Evolutionary conservation across 2,797 vertebrate genomes (phyloP).

Genomic region (Oceanodroma leucorhoa): DNA sequence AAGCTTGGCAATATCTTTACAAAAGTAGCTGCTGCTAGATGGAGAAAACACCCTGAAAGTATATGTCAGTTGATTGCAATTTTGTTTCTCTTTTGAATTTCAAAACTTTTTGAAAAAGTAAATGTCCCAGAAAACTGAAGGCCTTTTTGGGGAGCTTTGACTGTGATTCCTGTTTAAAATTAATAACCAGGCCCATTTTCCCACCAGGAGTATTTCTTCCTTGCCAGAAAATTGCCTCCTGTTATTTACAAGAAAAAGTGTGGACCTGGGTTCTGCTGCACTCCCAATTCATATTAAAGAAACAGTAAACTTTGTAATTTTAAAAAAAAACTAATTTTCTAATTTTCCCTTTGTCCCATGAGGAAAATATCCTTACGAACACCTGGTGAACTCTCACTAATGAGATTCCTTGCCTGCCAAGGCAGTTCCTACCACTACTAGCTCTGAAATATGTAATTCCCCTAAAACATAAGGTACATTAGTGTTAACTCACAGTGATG

Average conservation of each 20-base stretch:
- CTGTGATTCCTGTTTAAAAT: background rate
- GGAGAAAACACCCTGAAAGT: background rate
- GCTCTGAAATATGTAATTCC: background rate
- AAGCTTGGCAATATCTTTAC: background rate
- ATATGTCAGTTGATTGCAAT: background rate
- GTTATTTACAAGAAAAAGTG: background rate
- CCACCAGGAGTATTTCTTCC: background rate
- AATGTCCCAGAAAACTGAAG: background rate
- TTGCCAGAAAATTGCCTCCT: background rate
- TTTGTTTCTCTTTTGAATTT: background rate
- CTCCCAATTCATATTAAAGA: background rate
- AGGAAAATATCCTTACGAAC: background rate
- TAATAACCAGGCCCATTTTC: background rate
- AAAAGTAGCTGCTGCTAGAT: background rate
- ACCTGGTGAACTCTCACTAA: background rate
- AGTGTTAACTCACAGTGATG: background rate
- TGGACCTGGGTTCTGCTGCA: background rate
- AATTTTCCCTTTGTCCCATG: background rate
- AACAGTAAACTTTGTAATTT: background rate
- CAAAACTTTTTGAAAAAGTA: background rate
- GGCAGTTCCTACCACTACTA: background rate
- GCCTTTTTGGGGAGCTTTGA: background rate
- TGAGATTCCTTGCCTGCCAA: background rate
- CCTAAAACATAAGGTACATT: background rate
- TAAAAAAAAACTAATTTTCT: background rate